phyloP scores from a whole-genome alignment of 2,888 invertebrate genomes.

The Crioceris asparagi region DNA sequence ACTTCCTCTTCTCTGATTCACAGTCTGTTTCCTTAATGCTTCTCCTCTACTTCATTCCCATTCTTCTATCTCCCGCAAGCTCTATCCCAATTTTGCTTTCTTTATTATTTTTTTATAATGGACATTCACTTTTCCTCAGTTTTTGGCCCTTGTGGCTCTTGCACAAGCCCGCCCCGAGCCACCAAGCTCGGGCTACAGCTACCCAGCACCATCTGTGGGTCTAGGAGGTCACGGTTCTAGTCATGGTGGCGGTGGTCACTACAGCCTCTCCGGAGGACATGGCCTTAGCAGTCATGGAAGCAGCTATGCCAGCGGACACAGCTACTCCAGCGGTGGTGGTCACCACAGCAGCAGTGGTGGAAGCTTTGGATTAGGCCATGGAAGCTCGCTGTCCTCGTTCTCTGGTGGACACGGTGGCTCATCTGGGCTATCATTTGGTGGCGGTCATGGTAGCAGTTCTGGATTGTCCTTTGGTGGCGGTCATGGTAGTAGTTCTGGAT shows the following conservation, averaged over 20 bases:
- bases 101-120: too few relatives aligned
- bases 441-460: constrained; percentile 1
- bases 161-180: constrained; percentile 52
- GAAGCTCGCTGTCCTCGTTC: constrained; percentile 1
- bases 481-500: background rate
- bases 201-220: constrained; percentile 18
- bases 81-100: too few relatives aligned
- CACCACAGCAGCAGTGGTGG: constrained; percentile 4
- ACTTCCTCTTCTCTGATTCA: too few relatives aligned
- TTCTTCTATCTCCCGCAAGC: too few relatives aligned
- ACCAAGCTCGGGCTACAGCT: constrained; percentile 40
- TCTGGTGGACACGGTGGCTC: constrained; percentile 6
- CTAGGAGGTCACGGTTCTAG: constrained; percentile 8
- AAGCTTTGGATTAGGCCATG: constrained; percentile 8
- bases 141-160: constrained; percentile 42
- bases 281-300: constrained; percentile 1
- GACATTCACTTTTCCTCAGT: constrained; percentile 21
- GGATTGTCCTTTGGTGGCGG: constrained; percentile 7
- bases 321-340: background rate
- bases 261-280: background rate
- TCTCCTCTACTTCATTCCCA: too few relatives aligned
- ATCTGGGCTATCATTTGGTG: constrained; percentile 2
- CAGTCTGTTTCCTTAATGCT: too few relatives aligned
- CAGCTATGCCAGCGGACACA: background rate
- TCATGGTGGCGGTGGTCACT: background rate